Conservation (phyloP, 2,113 vertebrate species). For the Microcebus lehilahytsara region DNA sequence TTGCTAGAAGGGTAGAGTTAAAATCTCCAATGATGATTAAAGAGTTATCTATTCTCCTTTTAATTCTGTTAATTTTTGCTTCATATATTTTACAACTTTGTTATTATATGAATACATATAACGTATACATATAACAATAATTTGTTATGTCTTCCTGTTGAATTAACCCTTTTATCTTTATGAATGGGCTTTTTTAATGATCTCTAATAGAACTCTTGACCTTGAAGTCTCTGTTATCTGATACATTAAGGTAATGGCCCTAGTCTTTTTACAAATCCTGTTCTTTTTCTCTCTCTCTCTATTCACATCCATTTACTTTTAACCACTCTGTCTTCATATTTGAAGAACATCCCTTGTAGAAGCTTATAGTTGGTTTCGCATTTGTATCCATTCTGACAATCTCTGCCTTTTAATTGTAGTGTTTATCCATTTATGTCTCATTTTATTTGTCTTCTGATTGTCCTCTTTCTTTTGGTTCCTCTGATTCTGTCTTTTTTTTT, state of each 20-base stretch:
- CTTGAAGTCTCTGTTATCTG: not conserved
- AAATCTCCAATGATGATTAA: not conserved
- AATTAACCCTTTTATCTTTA: not conserved
- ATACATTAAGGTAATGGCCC: not conserved
- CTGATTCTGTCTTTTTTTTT: not conserved
- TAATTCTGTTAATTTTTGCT: not conserved
- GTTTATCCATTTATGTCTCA: not conserved
- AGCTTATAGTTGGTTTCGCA: not conserved
- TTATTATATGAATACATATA: not conserved
- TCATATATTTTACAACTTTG: not conserved
- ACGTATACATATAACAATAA: not conserved
- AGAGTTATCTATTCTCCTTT: not conserved
- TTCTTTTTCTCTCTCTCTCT: not conserved
- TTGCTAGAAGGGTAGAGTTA: not conserved
- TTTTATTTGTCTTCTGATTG: not conserved
- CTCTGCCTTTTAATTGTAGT: not conserved
- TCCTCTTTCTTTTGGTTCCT: not conserved
- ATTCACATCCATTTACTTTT: not conserved
- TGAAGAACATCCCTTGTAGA: not conserved
- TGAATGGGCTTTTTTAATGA: not conserved
- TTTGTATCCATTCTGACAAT: not conserved
- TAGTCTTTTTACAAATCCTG: not conserved
- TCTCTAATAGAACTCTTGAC: not conserved
- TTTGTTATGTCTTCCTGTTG: not conserved
- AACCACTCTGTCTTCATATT: not conserved